A percentile compares a stretch with the other conserved stretches of the same genome.
Conservation (phyloP, 2,888 invertebrate genomes). For the Piscicola geometra region DNA sequence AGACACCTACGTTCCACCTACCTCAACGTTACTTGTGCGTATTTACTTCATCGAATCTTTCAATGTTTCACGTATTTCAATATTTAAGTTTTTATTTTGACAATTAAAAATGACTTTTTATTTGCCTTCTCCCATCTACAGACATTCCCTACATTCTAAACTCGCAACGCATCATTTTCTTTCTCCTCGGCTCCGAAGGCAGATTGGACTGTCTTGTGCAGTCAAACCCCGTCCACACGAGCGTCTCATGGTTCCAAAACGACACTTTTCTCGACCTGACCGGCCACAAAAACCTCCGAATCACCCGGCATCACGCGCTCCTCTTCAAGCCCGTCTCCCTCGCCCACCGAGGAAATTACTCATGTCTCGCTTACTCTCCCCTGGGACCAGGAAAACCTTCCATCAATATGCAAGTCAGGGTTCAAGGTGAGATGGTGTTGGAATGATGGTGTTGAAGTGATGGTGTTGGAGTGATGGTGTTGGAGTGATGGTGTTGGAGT, state of each 20-base stretch:
- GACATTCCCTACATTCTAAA: not conserved
- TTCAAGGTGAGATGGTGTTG: not conserved
- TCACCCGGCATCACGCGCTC: not conserved
- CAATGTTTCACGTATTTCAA: too few relatives aligned
- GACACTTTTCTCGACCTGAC: not conserved
- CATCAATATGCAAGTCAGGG: not conserved
- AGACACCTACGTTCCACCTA: not conserved
- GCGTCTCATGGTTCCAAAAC: constrained; percentile 1
- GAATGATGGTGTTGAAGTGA: too few relatives aligned
- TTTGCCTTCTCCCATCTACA: not conserved
- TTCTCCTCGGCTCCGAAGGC: not conserved
- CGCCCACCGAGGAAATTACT: not conserved
- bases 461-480: too few relatives aligned
- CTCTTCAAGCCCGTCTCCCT: not conserved
- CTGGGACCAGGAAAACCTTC: not conserved
- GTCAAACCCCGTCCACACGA: not conserved
- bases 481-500: too few relatives aligned
- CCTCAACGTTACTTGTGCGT: too few relatives aligned
- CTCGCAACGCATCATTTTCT: not conserved
- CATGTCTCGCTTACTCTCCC: not conserved
- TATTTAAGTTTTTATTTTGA: too few relatives aligned
- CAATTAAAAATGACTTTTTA: too few relatives aligned
- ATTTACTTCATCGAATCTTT: too few relatives aligned
- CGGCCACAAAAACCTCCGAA: not conserved
- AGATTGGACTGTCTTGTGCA: constrained; percentile 8